phyloP scores from a whole-genome alignment of 2,797 vertebrate species.

The Gallinago solitaria region DNA sequence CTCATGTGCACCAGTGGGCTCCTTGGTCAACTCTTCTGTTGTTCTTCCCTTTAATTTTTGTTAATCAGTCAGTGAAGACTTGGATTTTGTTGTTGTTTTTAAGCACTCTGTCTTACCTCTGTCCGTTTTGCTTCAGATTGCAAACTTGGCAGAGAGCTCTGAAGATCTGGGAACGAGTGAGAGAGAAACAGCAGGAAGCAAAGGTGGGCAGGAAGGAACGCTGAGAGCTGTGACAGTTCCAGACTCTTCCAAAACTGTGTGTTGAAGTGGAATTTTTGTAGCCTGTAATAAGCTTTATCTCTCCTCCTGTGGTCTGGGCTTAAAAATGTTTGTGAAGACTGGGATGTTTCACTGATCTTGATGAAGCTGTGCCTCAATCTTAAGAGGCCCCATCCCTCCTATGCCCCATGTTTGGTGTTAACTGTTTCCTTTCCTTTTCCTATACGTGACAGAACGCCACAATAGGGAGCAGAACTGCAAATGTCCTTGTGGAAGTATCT shows the following conservation, averaged over 20 bases:
- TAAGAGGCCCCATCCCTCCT: background rate
- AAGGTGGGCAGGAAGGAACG: conserved; percentile 46
- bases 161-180: conserved; percentile 1
- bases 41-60: background rate
- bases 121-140: conserved; percentile 17
- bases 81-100: background rate
- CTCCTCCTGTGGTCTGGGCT: background rate
- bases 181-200: conserved; percentile 42
- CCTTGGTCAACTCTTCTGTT: background rate
- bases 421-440: background rate
- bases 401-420: background rate
- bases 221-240: background rate
- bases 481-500: background rate
- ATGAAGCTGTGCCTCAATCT: background rate
- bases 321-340: background rate
- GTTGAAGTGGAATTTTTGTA: background rate
- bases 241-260: background rate
- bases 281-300: background rate
- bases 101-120: background rate
- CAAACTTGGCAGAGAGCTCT: conserved; percentile 6
- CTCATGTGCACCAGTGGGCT: accelerated
- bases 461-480: background rate
- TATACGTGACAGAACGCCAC: accelerated
- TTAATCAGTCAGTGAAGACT: background rate
- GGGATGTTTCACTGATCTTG: background rate